Conservation (phyloP, 2,888 invertebrate species). For the Philopedon plagiatum region DNA sequence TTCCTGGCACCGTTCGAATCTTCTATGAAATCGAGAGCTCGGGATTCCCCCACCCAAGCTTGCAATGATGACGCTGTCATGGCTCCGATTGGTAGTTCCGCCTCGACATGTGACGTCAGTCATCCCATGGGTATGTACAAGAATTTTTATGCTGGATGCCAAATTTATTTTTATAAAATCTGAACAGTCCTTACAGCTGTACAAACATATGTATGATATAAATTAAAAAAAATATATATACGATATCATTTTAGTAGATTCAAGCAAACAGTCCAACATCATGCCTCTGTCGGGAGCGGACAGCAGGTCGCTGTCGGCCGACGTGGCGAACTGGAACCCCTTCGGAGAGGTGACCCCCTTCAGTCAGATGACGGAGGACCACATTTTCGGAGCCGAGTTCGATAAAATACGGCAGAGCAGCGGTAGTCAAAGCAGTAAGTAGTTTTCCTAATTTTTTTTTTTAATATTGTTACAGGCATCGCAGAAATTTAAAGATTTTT, state of each 20-base stretch:
- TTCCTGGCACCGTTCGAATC: slow-evolving; percentile 82
- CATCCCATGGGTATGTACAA: slow-evolving; percentile 52
- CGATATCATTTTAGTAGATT: neutral
- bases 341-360: slow-evolving; percentile 84
- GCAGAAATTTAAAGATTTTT: neutral
- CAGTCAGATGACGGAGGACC: slow-evolving; percentile 83
- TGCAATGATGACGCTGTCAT: slow-evolving; percentile 59
- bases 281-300: slow-evolving; percentile 27
- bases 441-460: neutral
- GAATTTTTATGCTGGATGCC: too few relatives aligned
- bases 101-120: slow-evolving; percentile 66
- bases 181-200: too few relatives aligned
- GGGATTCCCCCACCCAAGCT: slow-evolving; percentile 66
- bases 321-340: slow-evolving; percentile 86
- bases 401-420: slow-evolving; percentile 85
- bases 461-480: neutral
- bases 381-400: slow-evolving; percentile 87
- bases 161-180: too few relatives aligned
- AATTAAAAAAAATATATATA: too few relatives aligned
- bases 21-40: slow-evolving; percentile 73
- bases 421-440: slow-evolving; percentile 77
- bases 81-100: slow-evolving; percentile 65
- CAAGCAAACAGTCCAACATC: neutral
- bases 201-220: too few relatives aligned
- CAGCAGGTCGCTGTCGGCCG: slow-evolving; percentile 69